Conservation (phyloP, 2,888 invertebrate genomes). For the Pardosa pseudoannulata region DNA sequence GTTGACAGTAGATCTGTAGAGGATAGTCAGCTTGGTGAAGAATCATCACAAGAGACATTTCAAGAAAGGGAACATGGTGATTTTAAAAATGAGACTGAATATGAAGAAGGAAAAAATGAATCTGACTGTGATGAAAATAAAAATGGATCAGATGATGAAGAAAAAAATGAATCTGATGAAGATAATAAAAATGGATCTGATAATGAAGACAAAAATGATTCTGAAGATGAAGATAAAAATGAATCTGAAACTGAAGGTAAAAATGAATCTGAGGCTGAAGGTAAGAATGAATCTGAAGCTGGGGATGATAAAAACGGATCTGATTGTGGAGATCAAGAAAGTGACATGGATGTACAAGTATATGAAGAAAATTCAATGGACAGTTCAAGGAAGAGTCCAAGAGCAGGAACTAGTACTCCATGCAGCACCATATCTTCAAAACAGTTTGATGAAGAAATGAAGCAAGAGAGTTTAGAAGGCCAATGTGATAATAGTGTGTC, state of each 20-base stretch:
- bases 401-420: constrained; percentile 14
- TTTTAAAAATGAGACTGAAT: constrained; percentile 28
- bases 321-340: constrained; percentile 20
- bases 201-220: neutral
- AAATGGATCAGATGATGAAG: constrained; percentile 11
- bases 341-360: constrained; percentile 53
- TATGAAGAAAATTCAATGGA: constrained; percentile 46
- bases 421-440: constrained; percentile 48
- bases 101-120: neutral
- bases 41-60: constrained; percentile 35
- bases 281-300: constrained; percentile 8
- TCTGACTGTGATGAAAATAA: constrained; percentile 6
- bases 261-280: neutral
- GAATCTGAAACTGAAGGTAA: neutral
- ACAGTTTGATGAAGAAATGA: constrained; percentile 24
- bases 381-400: constrained; percentile 31
- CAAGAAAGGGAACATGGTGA: constrained; percentile 22
- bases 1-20: constrained; percentile 18
- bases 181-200: neutral
- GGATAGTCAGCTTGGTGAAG: constrained; percentile 23
- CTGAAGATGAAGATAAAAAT: constrained; percentile 15
- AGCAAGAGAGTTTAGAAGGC: constrained; percentile 27
- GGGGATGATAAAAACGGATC: neutral
- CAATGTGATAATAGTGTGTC: constrained; percentile 52
- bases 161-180: neutral